Conservation (phyloP, 2,113 vertebrate genomes). For the Corythornis cristatus region DNA sequence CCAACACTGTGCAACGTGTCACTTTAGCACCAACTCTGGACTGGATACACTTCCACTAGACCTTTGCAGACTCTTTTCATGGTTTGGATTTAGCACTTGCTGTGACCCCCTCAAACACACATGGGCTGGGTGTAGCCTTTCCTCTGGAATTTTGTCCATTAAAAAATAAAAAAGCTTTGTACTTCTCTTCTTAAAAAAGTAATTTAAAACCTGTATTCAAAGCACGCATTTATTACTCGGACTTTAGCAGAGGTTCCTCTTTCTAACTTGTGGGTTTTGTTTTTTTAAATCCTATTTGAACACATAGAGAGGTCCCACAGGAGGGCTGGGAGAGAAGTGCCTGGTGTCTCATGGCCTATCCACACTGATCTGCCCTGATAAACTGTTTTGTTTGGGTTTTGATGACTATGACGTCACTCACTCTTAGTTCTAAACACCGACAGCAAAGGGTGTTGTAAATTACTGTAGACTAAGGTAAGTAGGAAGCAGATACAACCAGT, state of each 20-base stretch:
- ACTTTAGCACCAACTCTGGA: not conserved
- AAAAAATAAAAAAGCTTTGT: constrained; percentile 25
- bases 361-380: not conserved
- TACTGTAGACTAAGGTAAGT: not conserved
- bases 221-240: constrained; percentile 77
- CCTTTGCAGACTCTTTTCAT: not conserved
- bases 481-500: not conserved
- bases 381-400: not conserved
- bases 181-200: constrained; percentile 56
- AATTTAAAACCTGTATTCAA: constrained; percentile 82
- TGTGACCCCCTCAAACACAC: not conserved
- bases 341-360: constrained; percentile 71
- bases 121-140: not conserved
- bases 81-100: not conserved
- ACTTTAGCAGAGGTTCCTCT: constrained; percentile 60
- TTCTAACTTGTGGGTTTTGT: not conserved
- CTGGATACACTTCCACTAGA: not conserved
- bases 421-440: not conserved
- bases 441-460: not conserved
- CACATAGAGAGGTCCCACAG: constrained; percentile 1
- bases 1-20: not conserved
- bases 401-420: not conserved
- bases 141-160: constrained; percentile 22
- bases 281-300: constrained; percentile 68
- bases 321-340: constrained; percentile 58